Conservation (phyloP, 2,113 vertebrate genomes). For the Etia nguti region DNA sequence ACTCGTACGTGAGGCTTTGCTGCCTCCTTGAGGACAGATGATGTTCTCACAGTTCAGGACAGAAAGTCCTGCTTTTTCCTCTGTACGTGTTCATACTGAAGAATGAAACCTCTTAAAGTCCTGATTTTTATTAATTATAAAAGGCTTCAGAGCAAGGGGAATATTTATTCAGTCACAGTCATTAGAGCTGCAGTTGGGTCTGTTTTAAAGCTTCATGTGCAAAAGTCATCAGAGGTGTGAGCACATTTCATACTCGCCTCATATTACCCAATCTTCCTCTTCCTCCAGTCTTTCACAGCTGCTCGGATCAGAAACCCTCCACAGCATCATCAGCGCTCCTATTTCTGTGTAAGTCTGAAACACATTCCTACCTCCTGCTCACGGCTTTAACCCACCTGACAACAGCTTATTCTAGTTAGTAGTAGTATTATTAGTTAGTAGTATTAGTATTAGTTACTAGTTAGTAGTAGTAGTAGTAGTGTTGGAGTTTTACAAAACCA, state of each 20-base stretch:
- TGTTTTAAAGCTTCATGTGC: neutral
- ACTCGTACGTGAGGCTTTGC: neutral
- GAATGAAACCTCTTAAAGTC: neutral
- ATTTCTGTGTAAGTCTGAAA: neutral
- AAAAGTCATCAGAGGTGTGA: neutral
- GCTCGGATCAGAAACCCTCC: neutral
- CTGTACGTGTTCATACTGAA: neutral
- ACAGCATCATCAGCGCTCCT: neutral
- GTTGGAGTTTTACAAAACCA: neutral
- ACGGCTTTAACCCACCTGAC: neutral
- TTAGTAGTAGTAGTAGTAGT: neutral
- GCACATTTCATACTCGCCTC: neutral
- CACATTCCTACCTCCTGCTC: accelerated
- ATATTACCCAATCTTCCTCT: neutral
- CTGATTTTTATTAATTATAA: neutral
- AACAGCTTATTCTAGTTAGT: neutral
- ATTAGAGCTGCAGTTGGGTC: no score
- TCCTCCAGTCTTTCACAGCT: neutral
- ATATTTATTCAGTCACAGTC: no score
- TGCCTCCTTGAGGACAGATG: neutral
- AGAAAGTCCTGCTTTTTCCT: neutral
- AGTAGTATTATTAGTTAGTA: neutral
- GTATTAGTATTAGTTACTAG: no score
- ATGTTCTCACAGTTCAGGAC: neutral
- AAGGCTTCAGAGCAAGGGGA: no score